Conservation (phyloP, 92 coral and sea anemone species). For the Palythoa grandis region DNA sequence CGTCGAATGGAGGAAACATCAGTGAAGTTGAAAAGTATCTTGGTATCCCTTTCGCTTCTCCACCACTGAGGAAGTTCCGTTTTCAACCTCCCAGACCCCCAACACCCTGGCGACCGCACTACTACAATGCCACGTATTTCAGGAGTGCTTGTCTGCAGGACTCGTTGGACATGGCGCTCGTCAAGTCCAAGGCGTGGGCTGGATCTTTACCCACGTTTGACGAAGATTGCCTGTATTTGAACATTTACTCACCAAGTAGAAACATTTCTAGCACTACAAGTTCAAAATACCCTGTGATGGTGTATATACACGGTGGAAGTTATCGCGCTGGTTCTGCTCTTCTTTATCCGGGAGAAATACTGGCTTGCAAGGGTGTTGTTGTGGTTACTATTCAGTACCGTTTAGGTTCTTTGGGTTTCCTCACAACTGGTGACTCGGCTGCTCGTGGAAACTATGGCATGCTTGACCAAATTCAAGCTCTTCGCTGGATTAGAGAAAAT, state of each 20-base stretch:
- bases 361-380: conserved; percentile 62
- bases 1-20: conserved; percentile 24
- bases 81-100: conserved; percentile 54
- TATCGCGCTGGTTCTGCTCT: conserved; percentile 45
- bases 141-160: conserved; percentile 63
- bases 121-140: conserved; percentile 54
- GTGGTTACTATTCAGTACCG: conserved; percentile 70
- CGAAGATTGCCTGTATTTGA: conserved; percentile 75
- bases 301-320: conserved; percentile 58
- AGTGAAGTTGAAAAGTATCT: conserved; percentile 40
- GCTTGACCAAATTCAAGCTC: conserved; percentile 78
- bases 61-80: conserved; percentile 63
- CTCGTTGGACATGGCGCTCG: not conserved
- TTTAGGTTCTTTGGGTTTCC: conserved; percentile 67
- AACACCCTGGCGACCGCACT: conserved; percentile 48
- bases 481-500: conserved; percentile 72
- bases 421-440: conserved; percentile 57
- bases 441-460: conserved; percentile 82
- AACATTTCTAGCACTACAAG: not conserved
- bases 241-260: conserved; percentile 59
- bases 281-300: conserved; percentile 54
- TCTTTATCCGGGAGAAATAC: conserved; percentile 48
- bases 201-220: conserved; percentile 20
- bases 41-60: conserved; percentile 63
- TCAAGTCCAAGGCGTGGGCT: not conserved